Evolutionary conservation across 1,140 invertebrate species (phyloP).

Genomic region (Samia ricini): DNA sequence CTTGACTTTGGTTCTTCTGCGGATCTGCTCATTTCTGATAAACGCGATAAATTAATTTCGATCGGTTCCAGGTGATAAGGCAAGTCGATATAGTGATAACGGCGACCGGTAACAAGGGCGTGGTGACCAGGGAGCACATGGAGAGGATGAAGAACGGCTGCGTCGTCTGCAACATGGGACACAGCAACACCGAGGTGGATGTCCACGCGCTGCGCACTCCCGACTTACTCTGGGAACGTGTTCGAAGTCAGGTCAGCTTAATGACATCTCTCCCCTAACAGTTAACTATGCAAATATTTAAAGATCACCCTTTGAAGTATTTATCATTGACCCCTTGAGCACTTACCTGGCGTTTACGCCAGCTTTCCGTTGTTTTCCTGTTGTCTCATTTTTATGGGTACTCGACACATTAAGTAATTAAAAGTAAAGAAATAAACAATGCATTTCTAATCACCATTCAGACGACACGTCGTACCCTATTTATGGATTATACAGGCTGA

Average conservation of each 20-base stretch:
- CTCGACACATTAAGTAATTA: too few species aligned
- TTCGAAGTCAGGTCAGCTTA: conserved; percentile 87
- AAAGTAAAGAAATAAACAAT: too few species aligned
- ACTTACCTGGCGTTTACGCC: too few species aligned
- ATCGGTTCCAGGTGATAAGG: conserved; percentile 80
- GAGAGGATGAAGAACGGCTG: conserved; percentile 98
- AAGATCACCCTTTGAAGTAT: too few species aligned
- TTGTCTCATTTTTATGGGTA: too few species aligned
- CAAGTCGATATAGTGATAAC: conserved; percentile 97
- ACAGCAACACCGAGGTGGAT: conserved; percentile 99
- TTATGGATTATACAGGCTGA: too few species aligned
- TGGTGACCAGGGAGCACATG: conserved; percentile 96
- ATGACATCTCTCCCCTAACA: neutral
- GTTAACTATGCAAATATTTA: too few species aligned
- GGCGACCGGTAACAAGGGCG: conserved; percentile 98
- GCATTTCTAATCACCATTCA: too few species aligned
- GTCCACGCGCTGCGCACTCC: conserved; percentile 95
- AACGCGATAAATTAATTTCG: neutral
- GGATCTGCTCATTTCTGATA: neutral
- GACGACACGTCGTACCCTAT: too few species aligned
- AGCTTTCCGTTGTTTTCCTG: too few species aligned
- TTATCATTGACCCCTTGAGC: too few species aligned
- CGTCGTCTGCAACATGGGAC: conserved; percentile 98
- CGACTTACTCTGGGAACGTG: conserved; percentile 98
- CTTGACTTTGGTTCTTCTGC: too few species aligned